phyloP scores from a whole-genome alignment of 2,113 vertebrate species.

The Octodon degus region DNA sequence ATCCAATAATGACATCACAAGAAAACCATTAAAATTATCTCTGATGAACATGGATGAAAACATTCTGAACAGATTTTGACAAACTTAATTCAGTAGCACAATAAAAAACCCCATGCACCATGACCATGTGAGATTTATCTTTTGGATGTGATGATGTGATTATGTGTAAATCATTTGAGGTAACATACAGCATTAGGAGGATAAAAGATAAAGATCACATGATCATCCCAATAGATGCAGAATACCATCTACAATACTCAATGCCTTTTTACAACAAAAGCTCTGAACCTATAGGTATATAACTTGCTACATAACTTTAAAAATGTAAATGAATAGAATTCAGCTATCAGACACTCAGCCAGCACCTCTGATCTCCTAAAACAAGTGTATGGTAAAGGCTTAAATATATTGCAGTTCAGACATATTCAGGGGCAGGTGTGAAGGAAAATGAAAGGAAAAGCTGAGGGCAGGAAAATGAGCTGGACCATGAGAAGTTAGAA shows the following conservation, averaged over 20 bases:
- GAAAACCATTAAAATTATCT: neutral
- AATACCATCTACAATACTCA: neutral
- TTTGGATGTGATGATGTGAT: neutral
- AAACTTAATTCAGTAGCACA: neutral
- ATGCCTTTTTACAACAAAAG: neutral
- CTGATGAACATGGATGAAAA: neutral
- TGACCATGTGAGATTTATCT: neutral
- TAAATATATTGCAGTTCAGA: neutral
- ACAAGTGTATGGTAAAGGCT: neutral
- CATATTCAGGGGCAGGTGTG: neutral
- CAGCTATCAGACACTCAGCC: neutral
- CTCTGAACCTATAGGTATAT: neutral
- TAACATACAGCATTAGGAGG: neutral
- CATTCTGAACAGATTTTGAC: neutral
- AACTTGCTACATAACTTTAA: neutral
- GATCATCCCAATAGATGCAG: neutral
- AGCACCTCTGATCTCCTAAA: neutral
- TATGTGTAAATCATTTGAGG: neutral
- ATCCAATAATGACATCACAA: neutral
- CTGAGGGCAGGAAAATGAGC: neutral
- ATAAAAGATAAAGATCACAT: neutral
- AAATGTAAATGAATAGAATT: neutral
- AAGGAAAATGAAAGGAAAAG: neutral
- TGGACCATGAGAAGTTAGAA: neutral
- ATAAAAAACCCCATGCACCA: neutral